Base-by-base conservation (phyloP, 1,140 invertebrate genomes). In the Macrosteles quadrilineatus region DNA sequence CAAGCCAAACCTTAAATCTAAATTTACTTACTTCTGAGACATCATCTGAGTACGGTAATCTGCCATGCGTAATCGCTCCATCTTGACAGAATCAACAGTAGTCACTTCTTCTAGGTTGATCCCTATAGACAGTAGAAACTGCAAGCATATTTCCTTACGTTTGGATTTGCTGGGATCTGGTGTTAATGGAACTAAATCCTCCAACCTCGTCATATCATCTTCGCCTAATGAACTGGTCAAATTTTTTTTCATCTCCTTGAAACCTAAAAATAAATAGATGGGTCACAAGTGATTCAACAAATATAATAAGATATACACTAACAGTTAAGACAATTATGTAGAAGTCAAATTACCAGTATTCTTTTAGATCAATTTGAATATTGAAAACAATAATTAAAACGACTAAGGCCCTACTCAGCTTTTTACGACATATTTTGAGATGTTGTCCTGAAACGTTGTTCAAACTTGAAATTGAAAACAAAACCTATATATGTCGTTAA, bases 21-120 rank as follows among this genome's bases (percentile, higher is more conserved):
- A 70, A 43, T 45, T 45, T 50, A 68, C 59, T 32, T 30, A 73
- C 72, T 57, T 69, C 40, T 66, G 17, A 9, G 73, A 69, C 23
- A 73, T 59, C 12, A n/a, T 53, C 36, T 67, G 30, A 50, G 69
- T 23, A 45, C 62, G 75, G 27, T 71, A 31, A 62, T 75, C 67
- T 12, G 74, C 73, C 50, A 74, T 31, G 1, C 72, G 43, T n/a
- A 69, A 63, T 50, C 75, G 68, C 43, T 74, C 72, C 53, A 72
- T 29, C 70, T 76, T 77, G 1, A 76, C 70, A 23, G 71, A 14
- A 57, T 77, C 76, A n/a, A 73, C 55, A 21, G 2, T 29, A 9
- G 21, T 29, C 27, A 21, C 23, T 27, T 23, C 11, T 27, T 59
- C 55, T 30, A 59, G n/a, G 23, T 59, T 23, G 9, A 59, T 59